Evolutionary conservation across 2,797 vertebrate species (phyloP), one percentile per base, ranked within the genome.

Genomic region (Iguana delicatissima): DNA sequence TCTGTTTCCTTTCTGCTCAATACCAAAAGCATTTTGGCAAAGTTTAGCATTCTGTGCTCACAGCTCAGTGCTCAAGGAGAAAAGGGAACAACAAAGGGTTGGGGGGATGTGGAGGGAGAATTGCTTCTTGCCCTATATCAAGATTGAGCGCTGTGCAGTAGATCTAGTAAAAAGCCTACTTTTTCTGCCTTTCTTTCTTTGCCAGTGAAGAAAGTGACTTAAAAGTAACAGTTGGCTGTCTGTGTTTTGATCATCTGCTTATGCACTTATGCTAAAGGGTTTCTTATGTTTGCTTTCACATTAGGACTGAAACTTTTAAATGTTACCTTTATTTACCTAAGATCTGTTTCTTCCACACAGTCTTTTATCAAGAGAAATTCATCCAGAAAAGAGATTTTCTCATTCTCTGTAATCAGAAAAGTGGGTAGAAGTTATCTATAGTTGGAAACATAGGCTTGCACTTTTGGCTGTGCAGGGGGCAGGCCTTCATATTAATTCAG

Each of bases 31-130:
- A 90, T 96, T 97, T 96, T 97, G 96, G 97, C 96, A 96, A 96
- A 96, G 95, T 97, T 97, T 95, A 96, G 94, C 96, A 97, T 97
- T 97, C 95, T 95, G 92, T 87, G 95, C 97, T 96, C 96, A 96
- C 96, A 97, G 96, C 94, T 97, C 96, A 97, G 72, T 97, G 97
- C 96, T 95, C 96, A 97, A 95, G 94, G 95, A 96, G 96, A 97
- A 97, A 97, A 94, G 95, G 91, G 85, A 93, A 95, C 95, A 96
- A 95, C 95, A 96, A 96, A 95, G 94, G 93, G 82, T 90, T 93
- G 93, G 91, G 89, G 90, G 89, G 93, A 94, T 92, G 93, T 92
- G 92, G 88, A 89, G 80, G 90, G 94, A 86, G 62, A 89, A 92
- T 91, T 22, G 18, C 88, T 93, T 0, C 59, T n/a, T n/a, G 0